A percentile compares a stretch with the other conserved stretches of the same genome.
phyloP scores from a whole-genome alignment of 2,888 invertebrate species.

The Teleogryllus oceanicus region DNA sequence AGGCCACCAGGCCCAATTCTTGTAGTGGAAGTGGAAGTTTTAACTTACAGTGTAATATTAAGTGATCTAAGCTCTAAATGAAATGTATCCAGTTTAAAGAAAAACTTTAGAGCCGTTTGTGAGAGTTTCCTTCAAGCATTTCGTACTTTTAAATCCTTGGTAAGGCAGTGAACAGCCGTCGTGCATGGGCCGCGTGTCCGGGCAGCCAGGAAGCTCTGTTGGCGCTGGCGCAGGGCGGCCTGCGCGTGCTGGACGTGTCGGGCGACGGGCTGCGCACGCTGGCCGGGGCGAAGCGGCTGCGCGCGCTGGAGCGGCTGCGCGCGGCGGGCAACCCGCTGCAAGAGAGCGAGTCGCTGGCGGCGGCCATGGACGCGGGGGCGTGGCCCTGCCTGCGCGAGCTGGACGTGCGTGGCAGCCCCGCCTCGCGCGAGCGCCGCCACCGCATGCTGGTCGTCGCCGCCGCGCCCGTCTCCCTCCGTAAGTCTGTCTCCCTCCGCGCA shows the following conservation, averaged over 20 bases:
- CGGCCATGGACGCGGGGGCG: not conserved
- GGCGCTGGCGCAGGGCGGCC: not conserved
- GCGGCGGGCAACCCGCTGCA: not conserved
- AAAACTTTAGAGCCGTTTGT: too few species aligned
- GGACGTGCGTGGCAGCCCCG: not conserved
- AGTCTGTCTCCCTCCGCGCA: not conserved
- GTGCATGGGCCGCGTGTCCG: too few species aligned
- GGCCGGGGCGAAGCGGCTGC: not conserved
- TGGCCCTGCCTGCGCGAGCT: conserved; percentile 5
- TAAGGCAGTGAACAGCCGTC: too few species aligned
- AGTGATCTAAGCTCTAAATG: too few species aligned
- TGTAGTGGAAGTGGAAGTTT: too few species aligned
- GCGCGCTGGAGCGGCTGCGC: not conserved
- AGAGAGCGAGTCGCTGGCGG: not conserved
- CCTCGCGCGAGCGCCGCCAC: not conserved
- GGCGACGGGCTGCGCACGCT: not conserved
- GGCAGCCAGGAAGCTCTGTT: too few species aligned
- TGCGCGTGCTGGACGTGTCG: conserved; percentile 10
- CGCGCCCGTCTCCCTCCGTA: not conserved
- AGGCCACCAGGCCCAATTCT: too few species aligned
- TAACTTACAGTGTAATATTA: too few species aligned
- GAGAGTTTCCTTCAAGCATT: too few species aligned
- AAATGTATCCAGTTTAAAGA: too few species aligned
- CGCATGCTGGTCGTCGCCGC: not conserved
- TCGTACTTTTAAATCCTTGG: too few species aligned